Evolutionary conservation across 2,113 vertebrate genomes (phyloP).

Genomic region (Onychostruthus taczanowskii): DNA sequence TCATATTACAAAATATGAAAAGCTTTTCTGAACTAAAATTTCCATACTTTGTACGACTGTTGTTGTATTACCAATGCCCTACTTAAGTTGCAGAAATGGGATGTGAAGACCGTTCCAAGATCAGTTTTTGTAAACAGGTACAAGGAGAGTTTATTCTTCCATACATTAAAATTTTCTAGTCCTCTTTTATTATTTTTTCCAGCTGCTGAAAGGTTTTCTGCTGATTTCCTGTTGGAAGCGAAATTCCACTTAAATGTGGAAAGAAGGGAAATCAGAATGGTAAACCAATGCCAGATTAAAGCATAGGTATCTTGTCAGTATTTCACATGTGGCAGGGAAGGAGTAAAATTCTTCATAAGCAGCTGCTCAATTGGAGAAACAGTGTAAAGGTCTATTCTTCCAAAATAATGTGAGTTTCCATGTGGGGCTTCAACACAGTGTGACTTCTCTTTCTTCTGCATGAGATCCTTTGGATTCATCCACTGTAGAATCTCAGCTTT

Average conservation of each 20-base stretch:
- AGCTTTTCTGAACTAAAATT: not conserved
- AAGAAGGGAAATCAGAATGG: not conserved
- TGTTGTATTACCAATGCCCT: not conserved
- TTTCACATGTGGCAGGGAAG: not conserved
- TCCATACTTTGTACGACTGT: not conserved
- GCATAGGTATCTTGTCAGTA: not conserved
- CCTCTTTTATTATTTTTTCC: not conserved
- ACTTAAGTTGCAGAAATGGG: not conserved
- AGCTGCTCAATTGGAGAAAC: not conserved
- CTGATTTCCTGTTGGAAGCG: not conserved
- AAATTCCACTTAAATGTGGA: not conserved
- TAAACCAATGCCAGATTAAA: not conserved
- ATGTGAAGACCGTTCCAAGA: not conserved
- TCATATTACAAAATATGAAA: not conserved
- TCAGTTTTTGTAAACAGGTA: not conserved
- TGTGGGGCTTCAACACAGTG: not conserved
- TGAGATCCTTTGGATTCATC: not conserved
- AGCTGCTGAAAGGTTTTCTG: constrained; percentile 11
- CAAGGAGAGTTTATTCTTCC: not conserved
- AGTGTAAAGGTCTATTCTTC: not conserved
- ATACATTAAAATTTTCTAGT: not conserved
- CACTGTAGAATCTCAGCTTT: not conserved
- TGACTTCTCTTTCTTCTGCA: not conserved
- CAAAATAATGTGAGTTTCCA: not conserved
- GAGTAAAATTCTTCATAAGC: not conserved